Conservation (phyloP, 2,888 invertebrate genomes). For the Drosophila setosimentum region DNA sequence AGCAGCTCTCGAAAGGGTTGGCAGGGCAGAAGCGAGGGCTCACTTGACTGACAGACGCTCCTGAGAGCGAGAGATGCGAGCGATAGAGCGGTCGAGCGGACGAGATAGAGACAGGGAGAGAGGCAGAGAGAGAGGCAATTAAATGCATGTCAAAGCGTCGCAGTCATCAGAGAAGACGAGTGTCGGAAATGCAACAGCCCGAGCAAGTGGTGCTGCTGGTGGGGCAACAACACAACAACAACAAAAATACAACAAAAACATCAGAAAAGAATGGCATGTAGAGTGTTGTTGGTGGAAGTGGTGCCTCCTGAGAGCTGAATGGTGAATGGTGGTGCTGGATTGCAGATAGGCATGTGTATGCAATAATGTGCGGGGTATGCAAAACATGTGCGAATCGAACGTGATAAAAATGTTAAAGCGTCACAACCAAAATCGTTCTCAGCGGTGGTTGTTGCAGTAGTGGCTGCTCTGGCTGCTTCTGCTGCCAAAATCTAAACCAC, state of each 20-base stretch:
- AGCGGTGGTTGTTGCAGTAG: background rate
- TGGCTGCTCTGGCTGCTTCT: constrained; percentile 1
- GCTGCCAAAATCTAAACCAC: constrained; percentile 57
- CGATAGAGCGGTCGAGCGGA: constrained; percentile 11
- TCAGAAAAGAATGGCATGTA: background rate
- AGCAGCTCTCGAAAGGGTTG: constrained; percentile 3
- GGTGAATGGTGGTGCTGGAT: constrained; percentile 37
- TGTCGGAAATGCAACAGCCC: constrained; percentile 52
- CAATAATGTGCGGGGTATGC: constrained; percentile 71
- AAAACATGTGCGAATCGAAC: constrained; percentile 84
- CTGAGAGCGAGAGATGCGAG: constrained; percentile 8
- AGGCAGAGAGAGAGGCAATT: constrained; percentile 72
- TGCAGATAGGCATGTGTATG: constrained; percentile 52
- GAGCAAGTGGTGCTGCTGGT: constrained; percentile 13
- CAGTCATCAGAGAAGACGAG: constrained; percentile 60
- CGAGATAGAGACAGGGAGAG: background rate
- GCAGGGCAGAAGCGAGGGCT: constrained; percentile 17
- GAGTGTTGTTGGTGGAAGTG: constrained; percentile 21
- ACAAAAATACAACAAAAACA: background rate
- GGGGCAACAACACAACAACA: background rate
- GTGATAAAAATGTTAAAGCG: constrained; percentile 81
- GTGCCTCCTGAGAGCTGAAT: constrained; percentile 4
- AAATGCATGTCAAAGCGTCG: constrained; percentile 83
- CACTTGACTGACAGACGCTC: constrained; percentile 29
- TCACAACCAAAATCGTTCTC: constrained; percentile 6